Base-by-base conservation (phyloP, 2,113 vertebrate genomes). In the Ceuthmochares aereus region DNA sequence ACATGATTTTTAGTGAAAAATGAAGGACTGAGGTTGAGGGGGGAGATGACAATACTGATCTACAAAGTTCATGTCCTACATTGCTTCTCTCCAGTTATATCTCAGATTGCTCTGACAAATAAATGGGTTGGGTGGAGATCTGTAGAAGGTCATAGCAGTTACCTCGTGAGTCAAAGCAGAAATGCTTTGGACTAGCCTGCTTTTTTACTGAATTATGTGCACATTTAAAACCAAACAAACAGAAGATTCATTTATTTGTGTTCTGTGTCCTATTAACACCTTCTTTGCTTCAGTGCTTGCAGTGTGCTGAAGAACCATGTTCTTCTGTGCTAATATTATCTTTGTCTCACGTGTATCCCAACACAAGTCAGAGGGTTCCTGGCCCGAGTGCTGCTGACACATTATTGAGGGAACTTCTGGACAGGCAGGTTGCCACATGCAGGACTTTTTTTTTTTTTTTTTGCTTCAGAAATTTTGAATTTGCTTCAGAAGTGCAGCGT, bases 11-110 rank as follows among this genome's bases (percentile, higher is more conserved):
- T 59, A 64, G 9, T 74, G 4, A 47, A 59, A 42, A 59, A 22
- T 10, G 10, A 43, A 32, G 30, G 23, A 43, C 16, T 0, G 1
- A 25, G 19, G 1, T 43, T 14, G 14, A 6, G 30, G 16, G 36
- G 43, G 25, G 18, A 45, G 19, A 26, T 36, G 52, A 34, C 21
- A 74, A 15, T 26, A 23, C 18, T 49, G 29, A 14, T 63, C 49
- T 43, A 6, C 3, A 45, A 51, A 77, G 36, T 30, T 73, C 20
- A 11, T 15, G 32, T 58, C 49, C 86, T 52, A 10, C 23, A 9
- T 68, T 52, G 20, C 49, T 40, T 51, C 22, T 66, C 25, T 70
- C 15, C 29, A 70, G 55, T 19, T 62, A 0, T 7, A 43, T 11
- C 49, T 74, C 55, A 26, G 15, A 17, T 30, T 62, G 9, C n/a